A percentile compares a stretch with the other conserved stretches of the same genome.
Conservation (phyloP, 2,797 vertebrate species). For the Sphenodon punctatus region DNA sequence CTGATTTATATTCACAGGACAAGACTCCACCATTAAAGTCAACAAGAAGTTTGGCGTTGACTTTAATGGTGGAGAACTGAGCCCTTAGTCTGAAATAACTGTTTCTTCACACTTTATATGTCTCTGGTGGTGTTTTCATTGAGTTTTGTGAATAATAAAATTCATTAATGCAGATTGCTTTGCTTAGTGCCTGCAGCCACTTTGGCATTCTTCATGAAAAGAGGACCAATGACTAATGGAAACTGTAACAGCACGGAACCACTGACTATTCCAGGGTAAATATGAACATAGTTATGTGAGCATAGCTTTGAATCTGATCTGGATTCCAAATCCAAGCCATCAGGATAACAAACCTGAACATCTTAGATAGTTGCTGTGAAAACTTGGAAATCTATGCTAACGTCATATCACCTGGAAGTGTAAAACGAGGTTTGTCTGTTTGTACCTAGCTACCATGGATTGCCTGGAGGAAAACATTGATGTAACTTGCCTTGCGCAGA, state of each 20-base stretch:
- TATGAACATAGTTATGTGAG: too few relatives aligned
- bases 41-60: too few relatives aligned
- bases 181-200: background rate
- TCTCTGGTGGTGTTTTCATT: background rate
- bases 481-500: background rate
- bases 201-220: background rate
- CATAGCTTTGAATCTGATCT: background rate
- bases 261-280: background rate
- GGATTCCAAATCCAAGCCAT: background rate
- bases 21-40: too few relatives aligned
- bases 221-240: background rate
- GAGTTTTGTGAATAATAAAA: constrained; percentile 21
- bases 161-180: background rate
- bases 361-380: background rate
- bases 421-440: background rate
- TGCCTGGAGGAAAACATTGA: background rate
- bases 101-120: background rate
- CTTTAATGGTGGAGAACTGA: too few relatives aligned
- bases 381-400: too few relatives aligned
- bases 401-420: background rate
- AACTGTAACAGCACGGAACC: background rate
- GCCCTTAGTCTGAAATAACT: background rate
- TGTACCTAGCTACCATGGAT: background rate
- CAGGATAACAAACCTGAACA: background rate
- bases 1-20: background rate